Evolutionary conservation across 2,888 invertebrate genomes (phyloP), one percentile per base, ranked within the genome.

Genomic region (Lomographa bimaculata): DNA sequence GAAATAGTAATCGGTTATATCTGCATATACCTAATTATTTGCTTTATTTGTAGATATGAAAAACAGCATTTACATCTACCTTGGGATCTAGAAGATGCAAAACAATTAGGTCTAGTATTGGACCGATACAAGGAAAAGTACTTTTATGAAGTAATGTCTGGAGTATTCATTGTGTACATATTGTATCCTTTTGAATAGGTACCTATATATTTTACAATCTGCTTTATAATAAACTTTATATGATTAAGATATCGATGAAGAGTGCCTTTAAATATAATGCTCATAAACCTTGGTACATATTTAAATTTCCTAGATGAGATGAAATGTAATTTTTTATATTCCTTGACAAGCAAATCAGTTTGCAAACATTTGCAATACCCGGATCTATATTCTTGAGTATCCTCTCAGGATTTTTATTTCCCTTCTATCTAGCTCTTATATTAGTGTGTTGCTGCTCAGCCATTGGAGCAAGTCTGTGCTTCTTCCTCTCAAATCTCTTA

Each of bases 291-390:
- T n/a, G n/a, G n/a, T n/a, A n/a, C n/a, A n/a, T n/a, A n/a, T n/a
- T n/a, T n/a, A n/a, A n/a, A n/a, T n/a, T n/a, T n/a, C n/a, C n/a
- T n/a, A n/a, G n/a, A n/a, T n/a, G n/a, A n/a, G n/a, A n/a, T n/a
- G n/a, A n/a, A n/a, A n/a, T n/a, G n/a, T n/a, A n/a, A n/a, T n/a
- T n/a, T n/a, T n/a, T n/a, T n/a, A n/a, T n/a, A n/a, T 29, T 34
- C 11, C 29, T 37, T 40, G 7, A 32, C 33, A 20, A 17, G 21
- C 7, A 29, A 54, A 56, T 61, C 86, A 98, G 97, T 83, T 92
- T 99, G 71, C 99, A 99, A 92, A 97, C 99, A 47, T 99, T 99
- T 91, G 99, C 99, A 66, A 99, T 99, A 89, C 99, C 99, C 48
- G 99, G 99, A 52, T 99, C 99, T 7, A 94, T 99, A 71, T 99